Percentiles rank a stretch among this genome's conserved stretches.
Conservation (phyloP, 2,888 invertebrate genomes). For the Ctenicera cuprea region DNA sequence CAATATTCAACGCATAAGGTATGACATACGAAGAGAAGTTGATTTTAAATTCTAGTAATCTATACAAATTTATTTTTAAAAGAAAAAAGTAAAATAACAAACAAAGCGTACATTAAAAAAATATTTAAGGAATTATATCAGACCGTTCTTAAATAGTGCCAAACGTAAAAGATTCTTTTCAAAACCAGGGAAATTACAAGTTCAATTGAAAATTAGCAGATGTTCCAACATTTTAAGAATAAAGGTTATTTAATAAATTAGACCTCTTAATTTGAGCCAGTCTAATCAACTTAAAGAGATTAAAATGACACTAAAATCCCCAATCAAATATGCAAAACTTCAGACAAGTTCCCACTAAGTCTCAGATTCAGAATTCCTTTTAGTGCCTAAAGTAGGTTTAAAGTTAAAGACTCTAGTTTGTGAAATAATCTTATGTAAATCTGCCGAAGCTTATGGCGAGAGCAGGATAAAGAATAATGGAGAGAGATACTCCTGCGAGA, state of each 20-base stretch:
- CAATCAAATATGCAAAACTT: slow-evolving; percentile 62
- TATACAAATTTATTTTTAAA: too few relatives aligned
- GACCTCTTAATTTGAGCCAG: slow-evolving; percentile 56
- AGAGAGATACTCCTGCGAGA: slow-evolving; percentile 36
- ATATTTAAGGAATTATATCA: too few relatives aligned
- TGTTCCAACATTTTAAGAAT: slow-evolving; percentile 14
- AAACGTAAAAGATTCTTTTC: neutral
- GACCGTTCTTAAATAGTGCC: neutral
- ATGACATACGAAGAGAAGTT: too few relatives aligned
- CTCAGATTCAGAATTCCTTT: slow-evolving; percentile 63
- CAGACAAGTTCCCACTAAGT: slow-evolving; percentile 53
- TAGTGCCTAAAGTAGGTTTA: slow-evolving; percentile 69
- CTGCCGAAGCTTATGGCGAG: slow-evolving; percentile 61
- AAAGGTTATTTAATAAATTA: slow-evolving; percentile 54
- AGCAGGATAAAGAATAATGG: slow-evolving; percentile 44
- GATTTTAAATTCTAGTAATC: too few relatives aligned
- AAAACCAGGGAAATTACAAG: neutral
- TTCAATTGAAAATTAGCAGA: slow-evolving; percentile 5
- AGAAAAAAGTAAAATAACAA: too few relatives aligned
- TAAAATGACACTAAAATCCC: slow-evolving; percentile 61
- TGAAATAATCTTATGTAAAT: slow-evolving; percentile 73
- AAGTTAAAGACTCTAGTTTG: slow-evolving; percentile 71
- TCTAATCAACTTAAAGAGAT: slow-evolving; percentile 58
- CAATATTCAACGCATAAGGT: too few relatives aligned
- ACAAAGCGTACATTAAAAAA: too few relatives aligned